A percentile compares a stretch with the other conserved stretches of the same genome.
Evolutionary conservation across 2,113 vertebrate genomes (phyloP).

Genomic region (Actenoides hombroni): DNA sequence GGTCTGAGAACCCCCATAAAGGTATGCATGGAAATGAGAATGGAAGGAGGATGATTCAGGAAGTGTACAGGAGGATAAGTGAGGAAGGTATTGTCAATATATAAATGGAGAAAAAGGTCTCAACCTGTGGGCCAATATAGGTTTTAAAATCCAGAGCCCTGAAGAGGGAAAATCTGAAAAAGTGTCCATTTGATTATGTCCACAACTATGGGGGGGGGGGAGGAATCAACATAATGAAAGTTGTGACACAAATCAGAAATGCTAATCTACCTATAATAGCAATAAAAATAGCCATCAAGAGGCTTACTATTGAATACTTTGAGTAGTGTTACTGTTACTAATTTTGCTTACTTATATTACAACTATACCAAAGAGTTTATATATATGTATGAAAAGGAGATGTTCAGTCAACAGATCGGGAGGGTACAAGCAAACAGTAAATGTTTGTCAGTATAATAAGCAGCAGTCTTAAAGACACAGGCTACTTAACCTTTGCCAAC

Average conservation of each 20-base stretch:
- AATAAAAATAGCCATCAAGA: not conserved
- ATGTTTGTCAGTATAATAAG: not conserved
- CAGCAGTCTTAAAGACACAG: not conserved
- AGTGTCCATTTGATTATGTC: fast-evolving
- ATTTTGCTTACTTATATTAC: not conserved
- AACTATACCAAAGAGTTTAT: not conserved
- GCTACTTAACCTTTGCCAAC: not conserved
- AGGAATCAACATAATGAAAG: not conserved
- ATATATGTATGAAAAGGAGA: not conserved
- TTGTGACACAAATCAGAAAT: not conserved
- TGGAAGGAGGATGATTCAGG: not conserved
- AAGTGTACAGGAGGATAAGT: not conserved
- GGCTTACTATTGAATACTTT: not conserved
- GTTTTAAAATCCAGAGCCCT: not conserved
- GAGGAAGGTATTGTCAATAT: not conserved
- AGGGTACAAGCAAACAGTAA: not conserved
- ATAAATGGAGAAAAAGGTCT: not conserved
- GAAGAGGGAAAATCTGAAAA: not conserved
- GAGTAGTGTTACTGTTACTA: not conserved
- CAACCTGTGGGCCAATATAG: not conserved
- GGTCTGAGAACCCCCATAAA: not conserved
- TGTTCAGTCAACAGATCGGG: not conserved
- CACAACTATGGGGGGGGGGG: not conserved
- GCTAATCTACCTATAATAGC: not conserved
- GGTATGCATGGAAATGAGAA: not conserved